Base-by-base conservation (phyloP, 1,140 invertebrate species). In the Ceratosolen fusciceps region DNA sequence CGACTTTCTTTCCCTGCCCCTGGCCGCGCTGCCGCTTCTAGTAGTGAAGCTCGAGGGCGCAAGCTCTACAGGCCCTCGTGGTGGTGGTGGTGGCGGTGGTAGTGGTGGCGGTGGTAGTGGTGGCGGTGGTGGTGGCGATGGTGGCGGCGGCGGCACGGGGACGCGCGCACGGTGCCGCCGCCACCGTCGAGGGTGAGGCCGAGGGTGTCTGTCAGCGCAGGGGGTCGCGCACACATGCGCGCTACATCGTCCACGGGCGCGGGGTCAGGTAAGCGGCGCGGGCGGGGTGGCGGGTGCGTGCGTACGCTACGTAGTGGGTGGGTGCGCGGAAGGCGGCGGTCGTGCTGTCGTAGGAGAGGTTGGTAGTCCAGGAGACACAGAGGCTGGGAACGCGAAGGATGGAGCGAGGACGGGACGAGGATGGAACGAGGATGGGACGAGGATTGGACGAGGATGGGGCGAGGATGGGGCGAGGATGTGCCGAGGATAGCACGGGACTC, bases 61-160 rank as follows among this genome's bases (percentile, higher is more conserved):
- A 78, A 72, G 68, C 77, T 72, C 77, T 62, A 52, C 43, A 29
- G 16, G 26, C 34, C 58, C 67, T 58, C 76, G 52, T 72, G 67
- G 26, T 21, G 4, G 54, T 58, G n/a, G 52, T 19, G 21, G 24
- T 26, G 72, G 72, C 72, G 70, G 24, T n/a, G 31, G 9, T 10
- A 43, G 12, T 43, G 24, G 47, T 24, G 49, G 24, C 47, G 37
- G 39, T 31, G 39, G 26, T 21, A n/a, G 72, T 19, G 34, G 24
- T 26, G 72, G 72, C 52, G 70, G 24, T n/a, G 31, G 9, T 10
- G 39, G 39, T 43, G n/a, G 3, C 5, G 19, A 29, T 24, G 19
- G 29, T 1, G 58, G 58, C 24, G 29, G 21, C n/a, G 65, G 75
- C 65, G 74, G 24, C 34, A 37, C 5, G 34, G n/a, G 67, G 39